phyloP scores from a whole-genome alignment of 2,797 vertebrate genomes.

The Sebastiscus albofasciatus region DNA sequence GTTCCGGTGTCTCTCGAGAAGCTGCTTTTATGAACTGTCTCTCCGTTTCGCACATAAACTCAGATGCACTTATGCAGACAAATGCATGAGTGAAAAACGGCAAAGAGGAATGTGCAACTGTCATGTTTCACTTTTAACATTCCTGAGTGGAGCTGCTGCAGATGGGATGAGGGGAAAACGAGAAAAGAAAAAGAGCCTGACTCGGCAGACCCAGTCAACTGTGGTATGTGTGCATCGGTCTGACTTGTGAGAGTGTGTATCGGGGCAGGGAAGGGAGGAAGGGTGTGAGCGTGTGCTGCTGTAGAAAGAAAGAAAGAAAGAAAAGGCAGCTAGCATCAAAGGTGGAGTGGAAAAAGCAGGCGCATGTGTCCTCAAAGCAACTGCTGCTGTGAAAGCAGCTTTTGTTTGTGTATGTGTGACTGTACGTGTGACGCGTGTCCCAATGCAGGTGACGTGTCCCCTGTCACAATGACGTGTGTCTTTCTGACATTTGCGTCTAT shows the following conservation, averaged over 20 bases:
- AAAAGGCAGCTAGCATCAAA: slow-evolving; percentile 11
- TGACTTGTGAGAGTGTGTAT: slow-evolving; percentile 3
- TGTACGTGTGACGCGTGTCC: not conserved
- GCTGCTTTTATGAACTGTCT: not conserved
- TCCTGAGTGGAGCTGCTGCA: slow-evolving; percentile 40
- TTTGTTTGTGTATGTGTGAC: not conserved
- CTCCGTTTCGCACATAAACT: not conserved
- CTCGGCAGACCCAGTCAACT: slow-evolving; percentile 32
- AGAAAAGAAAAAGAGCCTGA: slow-evolving; percentile 25
- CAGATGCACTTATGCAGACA: not conserved
- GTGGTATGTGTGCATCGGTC: slow-evolving; percentile 28
- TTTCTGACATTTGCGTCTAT: not conserved
- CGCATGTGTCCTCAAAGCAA: not conserved
- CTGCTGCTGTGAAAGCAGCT: not conserved
- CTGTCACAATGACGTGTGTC: not conserved
- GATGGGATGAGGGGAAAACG: slow-evolving; percentile 9
- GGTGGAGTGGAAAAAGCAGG: slow-evolving; percentile 10
- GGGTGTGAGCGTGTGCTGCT: not conserved
- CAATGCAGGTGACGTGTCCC: not conserved
- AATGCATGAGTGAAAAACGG: slow-evolving; percentile 17
- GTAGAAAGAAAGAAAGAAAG: not conserved
- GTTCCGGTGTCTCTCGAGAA: not conserved
- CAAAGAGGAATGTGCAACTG: slow-evolving; percentile 49
- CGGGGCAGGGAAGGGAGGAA: not conserved
- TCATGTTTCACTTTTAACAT: slow-evolving; percentile 59